Evolutionary conservation across 2,888 invertebrate species (phyloP).

Genomic region (Prosopocoilus inquinatus): DNA sequence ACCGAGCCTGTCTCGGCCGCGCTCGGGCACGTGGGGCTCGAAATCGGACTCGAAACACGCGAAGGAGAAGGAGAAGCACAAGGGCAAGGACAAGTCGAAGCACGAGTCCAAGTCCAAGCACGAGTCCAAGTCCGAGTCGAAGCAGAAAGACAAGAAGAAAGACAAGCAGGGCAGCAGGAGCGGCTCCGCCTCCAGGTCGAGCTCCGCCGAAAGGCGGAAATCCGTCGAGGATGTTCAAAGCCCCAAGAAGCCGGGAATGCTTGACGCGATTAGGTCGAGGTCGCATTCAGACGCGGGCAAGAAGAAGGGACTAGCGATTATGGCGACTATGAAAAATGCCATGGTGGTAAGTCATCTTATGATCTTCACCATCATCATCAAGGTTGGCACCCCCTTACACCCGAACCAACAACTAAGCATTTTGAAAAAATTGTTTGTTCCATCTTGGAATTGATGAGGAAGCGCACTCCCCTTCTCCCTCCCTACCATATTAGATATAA

Average conservation of each 20-base stretch:
- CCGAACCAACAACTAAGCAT: too few species aligned
- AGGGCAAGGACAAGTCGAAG: constrained; percentile 35
- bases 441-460: too few species aligned
- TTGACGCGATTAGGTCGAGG: constrained; percentile 77
- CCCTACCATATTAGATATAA: too few species aligned
- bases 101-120: constrained; percentile 30
- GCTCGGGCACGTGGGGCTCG: constrained; percentile 65
- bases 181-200: constrained; percentile 36
- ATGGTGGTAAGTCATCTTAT: constrained; percentile 62
- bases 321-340: constrained; percentile 82
- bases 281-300: constrained; percentile 74
- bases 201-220: constrained; percentile 46
- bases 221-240: constrained; percentile 44
- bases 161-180: constrained; percentile 29
- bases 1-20: constrained; percentile 52
- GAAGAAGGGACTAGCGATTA: constrained; percentile 64
- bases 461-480: too few species aligned
- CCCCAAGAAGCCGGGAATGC: constrained; percentile 63
- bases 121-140: constrained; percentile 26
- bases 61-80: constrained; percentile 31
- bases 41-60: constrained; percentile 36
- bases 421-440: too few species aligned
- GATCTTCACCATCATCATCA: too few species aligned
- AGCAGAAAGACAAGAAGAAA: constrained; percentile 40
- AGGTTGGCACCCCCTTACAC: not conserved